Conservation (phyloP, 2,113 vertebrate species). For the rabbit (Oryctolagus cuniculus) region DNA sequence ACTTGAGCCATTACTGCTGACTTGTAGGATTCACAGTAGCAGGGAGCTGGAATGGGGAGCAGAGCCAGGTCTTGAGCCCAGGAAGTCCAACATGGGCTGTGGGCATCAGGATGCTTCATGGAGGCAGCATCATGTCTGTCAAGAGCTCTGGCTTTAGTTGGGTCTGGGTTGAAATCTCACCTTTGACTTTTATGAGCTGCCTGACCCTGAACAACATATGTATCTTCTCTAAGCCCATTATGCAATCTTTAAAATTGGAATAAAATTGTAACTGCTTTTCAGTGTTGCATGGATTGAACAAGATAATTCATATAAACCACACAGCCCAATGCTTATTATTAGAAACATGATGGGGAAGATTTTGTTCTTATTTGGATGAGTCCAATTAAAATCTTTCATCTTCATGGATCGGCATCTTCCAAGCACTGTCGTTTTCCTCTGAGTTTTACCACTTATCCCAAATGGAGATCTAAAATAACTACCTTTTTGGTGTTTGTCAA, state of each 20-base stretch:
- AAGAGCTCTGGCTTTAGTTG: not conserved
- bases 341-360: constrained; percentile 2
- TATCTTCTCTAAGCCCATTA: not conserved
- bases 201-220: not conserved
- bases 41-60: too few relatives aligned
- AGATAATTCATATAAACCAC: not conserved
- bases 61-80: too few relatives aligned
- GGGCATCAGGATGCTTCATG: not conserved
- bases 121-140: not conserved
- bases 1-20: too few relatives aligned
- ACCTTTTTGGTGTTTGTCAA: constrained; percentile 58
- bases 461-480: constrained; percentile 59
- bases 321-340: constrained; percentile 24
- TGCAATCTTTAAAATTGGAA: constrained; percentile 47
- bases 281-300: not conserved
- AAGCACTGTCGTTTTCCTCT: constrained; percentile 58
- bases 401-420: constrained; percentile 34
- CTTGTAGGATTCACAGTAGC: too few relatives aligned
- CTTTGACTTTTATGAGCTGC: not conserved
- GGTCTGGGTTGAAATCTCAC: not conserved
- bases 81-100: too few relatives aligned
- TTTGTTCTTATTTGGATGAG: constrained; percentile 58
- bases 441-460: constrained; percentile 51
- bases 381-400: constrained; percentile 73
- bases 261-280: not conserved